Conservation (phyloP, 2,888 invertebrate genomes). For the Lissocephala sabroskyi region DNA sequence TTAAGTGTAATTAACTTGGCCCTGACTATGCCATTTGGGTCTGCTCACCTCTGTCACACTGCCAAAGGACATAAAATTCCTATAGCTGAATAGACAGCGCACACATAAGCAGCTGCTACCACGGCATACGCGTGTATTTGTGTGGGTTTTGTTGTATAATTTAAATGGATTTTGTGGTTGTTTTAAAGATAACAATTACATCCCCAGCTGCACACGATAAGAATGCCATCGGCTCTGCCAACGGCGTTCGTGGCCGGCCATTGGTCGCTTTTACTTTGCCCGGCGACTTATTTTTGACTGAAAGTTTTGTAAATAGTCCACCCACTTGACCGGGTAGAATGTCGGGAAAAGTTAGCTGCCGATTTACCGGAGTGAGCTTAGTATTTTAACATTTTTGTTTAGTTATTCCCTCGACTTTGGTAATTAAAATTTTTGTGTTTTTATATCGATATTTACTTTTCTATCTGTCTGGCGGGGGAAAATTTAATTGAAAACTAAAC, state of each 20-base stretch:
- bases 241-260: too few relatives aligned
- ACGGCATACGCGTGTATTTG: background rate
- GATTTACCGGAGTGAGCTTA: slow-evolving; percentile 28
- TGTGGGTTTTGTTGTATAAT: slow-evolving; percentile 37
- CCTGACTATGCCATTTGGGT: too few relatives aligned
- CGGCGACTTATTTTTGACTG: too few relatives aligned
- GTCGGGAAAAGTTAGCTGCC: slow-evolving; percentile 24
- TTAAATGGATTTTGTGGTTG: slow-evolving; percentile 56
- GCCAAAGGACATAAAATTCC: background rate
- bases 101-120: too few relatives aligned
- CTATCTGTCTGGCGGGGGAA: background rate
- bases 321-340: slow-evolving; percentile 52
- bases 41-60: background rate
- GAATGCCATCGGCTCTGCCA: too few relatives aligned
- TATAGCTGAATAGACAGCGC: background rate
- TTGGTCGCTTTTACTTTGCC: too few relatives aligned
- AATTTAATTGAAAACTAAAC: background rate
- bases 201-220: slow-evolving; percentile 30
- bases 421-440: background rate
- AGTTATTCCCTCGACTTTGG: background rate
- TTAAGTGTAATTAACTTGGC: slow-evolving; percentile 62
- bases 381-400: background rate
- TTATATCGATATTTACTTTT: background rate
- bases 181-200: slow-evolving; percentile 50
- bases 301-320: too few relatives aligned